Base-by-base conservation (phyloP, 2,797 vertebrate genomes). In the Poecilia wingei region DNA sequence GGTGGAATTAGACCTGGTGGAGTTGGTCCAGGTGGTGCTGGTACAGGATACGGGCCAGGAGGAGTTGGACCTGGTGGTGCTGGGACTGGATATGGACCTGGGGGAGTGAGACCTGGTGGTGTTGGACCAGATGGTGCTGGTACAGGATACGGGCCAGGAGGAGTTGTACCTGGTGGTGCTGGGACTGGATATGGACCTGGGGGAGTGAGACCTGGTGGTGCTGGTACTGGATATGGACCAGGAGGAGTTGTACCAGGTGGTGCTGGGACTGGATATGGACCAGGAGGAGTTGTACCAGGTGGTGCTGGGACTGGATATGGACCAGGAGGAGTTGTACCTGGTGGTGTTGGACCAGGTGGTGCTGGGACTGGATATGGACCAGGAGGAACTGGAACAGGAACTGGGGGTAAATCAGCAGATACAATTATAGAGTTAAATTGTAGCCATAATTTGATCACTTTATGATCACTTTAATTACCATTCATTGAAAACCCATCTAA, bases 371-470 rank as follows among this genome's bases (percentile, higher is more conserved):
- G 53, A n/a, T 55, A 28, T 28, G 82, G 86, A 0, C 87, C 87
- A 0, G 59, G 31, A 3, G 81, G 88, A 1, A 70, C 6, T 14
- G 79, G 82, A 13, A 46, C 70, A 43, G 88, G 91, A 84, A 87
- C 78, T 72, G 93, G 91, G 77, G 94, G 94, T 94, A 92, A 41
- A 89, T 79, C n/a, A 79, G 76, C 1, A 79, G 79, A 36, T 43
- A 14, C 12, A 70, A 0, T 75, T 71, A 59, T n/a, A 4, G 6
- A 47, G 73, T 18, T 16, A 6, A 66, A 66, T 66, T 66, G 0
- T 72, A 55, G 12, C n/a, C n/a, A 28, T 39, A 39, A 39, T 39
- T 39, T 39, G 41, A 8, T 41, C 41, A 41, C 41, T 41, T 41
- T 36, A 39, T 39, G 31, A 31, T 31, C 31, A 31, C 31, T 31